phyloP scores from a whole-genome alignment of 2,797 vertebrate species.

The Serranus cabrilla region DNA sequence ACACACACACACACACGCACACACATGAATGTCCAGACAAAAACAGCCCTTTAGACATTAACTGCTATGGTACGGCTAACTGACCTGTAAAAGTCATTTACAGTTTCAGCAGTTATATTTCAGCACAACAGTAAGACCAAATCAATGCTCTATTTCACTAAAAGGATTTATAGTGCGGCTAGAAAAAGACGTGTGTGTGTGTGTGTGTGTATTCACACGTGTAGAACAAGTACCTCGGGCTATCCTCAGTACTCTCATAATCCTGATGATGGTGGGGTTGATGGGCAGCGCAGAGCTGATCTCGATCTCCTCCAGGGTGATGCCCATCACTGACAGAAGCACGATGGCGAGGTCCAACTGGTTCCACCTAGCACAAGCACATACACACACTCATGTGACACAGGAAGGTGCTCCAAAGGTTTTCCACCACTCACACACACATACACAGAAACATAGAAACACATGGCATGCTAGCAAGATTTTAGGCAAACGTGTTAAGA shows the following conservation, averaged over 20 bases:
- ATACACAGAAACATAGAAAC: not conserved
- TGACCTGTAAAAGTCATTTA: constrained; percentile 5
- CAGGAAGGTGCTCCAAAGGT: constrained; percentile 8
- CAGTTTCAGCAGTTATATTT: constrained; percentile 9
- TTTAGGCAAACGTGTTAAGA: not conserved
- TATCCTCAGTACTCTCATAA: constrained; percentile 97
- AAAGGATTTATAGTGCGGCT: not conserved
- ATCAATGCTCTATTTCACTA: constrained; percentile 3
- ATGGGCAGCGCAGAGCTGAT: constrained; percentile 96
- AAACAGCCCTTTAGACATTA: not conserved
- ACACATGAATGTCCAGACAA: not conserved
- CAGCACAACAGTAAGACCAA: constrained; percentile 2
- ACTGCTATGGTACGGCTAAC: constrained; percentile 19
- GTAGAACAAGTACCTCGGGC: constrained; percentile 87
- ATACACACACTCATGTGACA: constrained; percentile 15
- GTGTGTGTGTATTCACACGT: constrained; percentile 5
- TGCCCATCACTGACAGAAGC: constrained; percentile 96
- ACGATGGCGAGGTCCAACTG: constrained; percentile 97
- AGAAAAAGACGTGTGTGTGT: not conserved
- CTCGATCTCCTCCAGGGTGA: constrained; percentile 96
- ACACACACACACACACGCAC: constrained; percentile 9
- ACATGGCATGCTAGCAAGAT: not conserved
- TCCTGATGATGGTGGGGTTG: constrained; percentile 98
- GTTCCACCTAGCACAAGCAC: constrained; percentile 90
- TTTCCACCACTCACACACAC: not conserved